A percentile compares a stretch with the other conserved stretches of the same genome.
Conservation (phyloP, 92 coral and sea anemone genomes). For the Phymanthus crucifer region DNA sequence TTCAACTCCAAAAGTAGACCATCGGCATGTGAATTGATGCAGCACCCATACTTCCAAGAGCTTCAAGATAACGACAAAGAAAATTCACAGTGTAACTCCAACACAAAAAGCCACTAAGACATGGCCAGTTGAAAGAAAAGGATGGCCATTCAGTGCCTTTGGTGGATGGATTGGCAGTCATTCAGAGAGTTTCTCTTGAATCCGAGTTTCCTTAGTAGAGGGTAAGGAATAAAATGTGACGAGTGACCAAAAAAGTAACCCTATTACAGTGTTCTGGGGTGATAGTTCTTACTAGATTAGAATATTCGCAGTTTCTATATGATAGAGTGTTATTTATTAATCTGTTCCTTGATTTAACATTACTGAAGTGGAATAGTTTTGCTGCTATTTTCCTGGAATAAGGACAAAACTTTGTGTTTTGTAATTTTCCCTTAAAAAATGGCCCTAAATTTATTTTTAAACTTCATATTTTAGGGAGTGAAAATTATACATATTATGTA, state of each 20-base stretch:
- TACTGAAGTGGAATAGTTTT: background rate
- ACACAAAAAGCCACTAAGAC: constrained; percentile 26
- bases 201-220: background rate
- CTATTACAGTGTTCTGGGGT: background rate
- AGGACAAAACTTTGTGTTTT: background rate
- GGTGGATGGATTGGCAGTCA: background rate
- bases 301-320: background rate
- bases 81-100: constrained; percentile 55
- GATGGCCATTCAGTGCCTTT: background rate
- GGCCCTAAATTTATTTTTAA: background rate
- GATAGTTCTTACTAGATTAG: background rate
- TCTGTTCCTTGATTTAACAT: background rate
- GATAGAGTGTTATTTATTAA: constrained; percentile 6
- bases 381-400: background rate
- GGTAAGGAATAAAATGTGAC: background rate
- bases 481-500: too few species aligned
- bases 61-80: constrained; percentile 78
- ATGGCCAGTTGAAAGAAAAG: background rate
- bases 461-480: too few species aligned
- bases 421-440: background rate
- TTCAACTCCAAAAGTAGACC: constrained; percentile 73
- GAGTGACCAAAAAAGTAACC: background rate
- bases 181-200: background rate
- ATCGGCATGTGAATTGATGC: constrained; percentile 73
- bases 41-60: constrained; percentile 72